These are phyloP conservation scores for Acronicta psi DNA, from an alignment of 2,888 invertebrate genomes.

Conservation along the genomic window DNA sequence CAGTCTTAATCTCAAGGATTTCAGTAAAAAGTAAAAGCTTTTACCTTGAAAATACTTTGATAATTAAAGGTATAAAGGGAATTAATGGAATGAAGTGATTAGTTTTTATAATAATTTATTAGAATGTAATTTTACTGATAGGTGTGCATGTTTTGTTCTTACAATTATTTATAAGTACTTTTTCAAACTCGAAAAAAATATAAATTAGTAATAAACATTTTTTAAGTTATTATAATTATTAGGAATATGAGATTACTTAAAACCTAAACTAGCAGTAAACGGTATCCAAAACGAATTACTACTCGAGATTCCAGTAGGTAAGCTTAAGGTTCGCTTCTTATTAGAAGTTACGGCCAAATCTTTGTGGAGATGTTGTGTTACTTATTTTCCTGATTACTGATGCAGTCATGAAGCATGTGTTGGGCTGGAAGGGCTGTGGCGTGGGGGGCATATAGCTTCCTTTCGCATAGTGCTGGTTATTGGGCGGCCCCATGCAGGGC, in stretches of 20 bases:
- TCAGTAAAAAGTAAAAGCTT: too few relatives aligned
- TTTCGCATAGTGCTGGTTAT: constrained; percentile 31
- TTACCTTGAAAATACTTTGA: too few relatives aligned
- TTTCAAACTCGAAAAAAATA: neutral
- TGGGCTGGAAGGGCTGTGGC: constrained; percentile 60
- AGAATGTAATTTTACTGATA: neutral
- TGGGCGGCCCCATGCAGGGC: constrained; percentile 43
- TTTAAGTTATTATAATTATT: constrained; percentile 24
- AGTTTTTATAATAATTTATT: neutral
- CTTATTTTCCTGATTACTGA: constrained; percentile 64
- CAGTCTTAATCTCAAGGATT: too few relatives aligned
- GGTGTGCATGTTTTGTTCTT: too few relatives aligned
- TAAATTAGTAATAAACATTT: neutral
- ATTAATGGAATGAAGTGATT: too few relatives aligned
- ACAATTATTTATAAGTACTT: too few relatives aligned
- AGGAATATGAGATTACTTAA: constrained; percentile 40
- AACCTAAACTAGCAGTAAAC: constrained; percentile 44
- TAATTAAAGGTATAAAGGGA: too few relatives aligned
- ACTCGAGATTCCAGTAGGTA: constrained; percentile 61
- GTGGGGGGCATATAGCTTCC: constrained; percentile 18
- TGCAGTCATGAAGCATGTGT: constrained; percentile 72
- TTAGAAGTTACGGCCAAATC: constrained; percentile 32
- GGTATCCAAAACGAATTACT: constrained; percentile 44
- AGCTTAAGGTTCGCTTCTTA: neutral
- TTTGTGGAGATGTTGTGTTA: constrained; percentile 55